Percentiles rank a stretch among this genome's conserved stretches.
Conservation (phyloP, 1,140 invertebrate genomes). For the Bombus affinis region DNA sequence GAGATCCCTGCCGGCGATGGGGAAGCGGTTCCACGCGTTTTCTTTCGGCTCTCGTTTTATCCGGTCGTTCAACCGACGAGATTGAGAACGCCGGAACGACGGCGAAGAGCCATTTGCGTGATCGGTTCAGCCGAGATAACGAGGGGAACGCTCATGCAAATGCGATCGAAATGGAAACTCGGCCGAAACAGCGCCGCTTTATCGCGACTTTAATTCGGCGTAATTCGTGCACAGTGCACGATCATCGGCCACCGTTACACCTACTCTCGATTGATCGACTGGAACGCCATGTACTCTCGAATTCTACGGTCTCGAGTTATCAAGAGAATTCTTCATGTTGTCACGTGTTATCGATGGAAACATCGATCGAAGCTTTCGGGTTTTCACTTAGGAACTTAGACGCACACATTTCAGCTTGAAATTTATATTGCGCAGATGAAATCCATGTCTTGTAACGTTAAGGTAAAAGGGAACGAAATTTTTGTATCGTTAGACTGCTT, state of each 20-base stretch:
- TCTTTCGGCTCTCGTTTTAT: conserved; percentile 42
- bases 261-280: not conserved
- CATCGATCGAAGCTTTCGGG: not conserved
- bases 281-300: not conserved
- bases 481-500: no score
- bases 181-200: conserved; percentile 36
- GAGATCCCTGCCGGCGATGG: conserved; percentile 17
- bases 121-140: conserved; percentile 56
- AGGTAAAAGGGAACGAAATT: no score
- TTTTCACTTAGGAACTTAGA: no score
- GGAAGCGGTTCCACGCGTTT: conserved; percentile 12
- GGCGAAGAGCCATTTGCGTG: conserved; percentile 66
- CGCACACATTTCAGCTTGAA: no score
- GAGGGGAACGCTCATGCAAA: conserved; percentile 51
- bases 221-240: conserved; percentile 14
- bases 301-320: not conserved
- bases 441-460: no score
- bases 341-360: no score
- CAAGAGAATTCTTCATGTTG: not conserved
- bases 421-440: no score
- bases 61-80: conserved; percentile 51
- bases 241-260: not conserved
- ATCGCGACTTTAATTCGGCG: conserved; percentile 45
- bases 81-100: conserved; percentile 58
- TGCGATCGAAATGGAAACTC: conserved; percentile 47